These are phyloP conservation scores for Lathamus discolor DNA, from an alignment of 2,113 vertebrate genomes.

Conservation along the genomic window DNA sequence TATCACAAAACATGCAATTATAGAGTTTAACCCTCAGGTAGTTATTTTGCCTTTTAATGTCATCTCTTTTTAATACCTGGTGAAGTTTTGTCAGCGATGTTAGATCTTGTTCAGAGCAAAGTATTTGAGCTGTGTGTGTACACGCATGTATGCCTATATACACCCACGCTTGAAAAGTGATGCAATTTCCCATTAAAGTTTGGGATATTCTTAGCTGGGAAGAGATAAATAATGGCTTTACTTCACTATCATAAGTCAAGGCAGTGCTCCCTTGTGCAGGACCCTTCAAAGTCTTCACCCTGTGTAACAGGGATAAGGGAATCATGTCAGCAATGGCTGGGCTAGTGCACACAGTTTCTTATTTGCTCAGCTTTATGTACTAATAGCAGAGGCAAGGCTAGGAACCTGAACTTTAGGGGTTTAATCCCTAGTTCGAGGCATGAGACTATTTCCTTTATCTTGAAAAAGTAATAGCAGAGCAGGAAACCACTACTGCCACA, in stretches of 20 bases:
- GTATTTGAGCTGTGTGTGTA: slow-evolving; percentile 30
- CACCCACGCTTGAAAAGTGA: slow-evolving; percentile 38
- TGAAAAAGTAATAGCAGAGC: neutral
- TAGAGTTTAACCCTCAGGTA: neutral
- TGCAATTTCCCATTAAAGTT: slow-evolving; percentile 31
- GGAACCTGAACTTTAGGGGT: neutral
- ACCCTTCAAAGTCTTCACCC: neutral
- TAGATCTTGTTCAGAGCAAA: slow-evolving; percentile 33
- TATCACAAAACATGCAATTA: neutral
- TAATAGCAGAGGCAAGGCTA: neutral
- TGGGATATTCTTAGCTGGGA: neutral
- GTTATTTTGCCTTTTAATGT: slow-evolving; percentile 1
- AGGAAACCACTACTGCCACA: neutral
- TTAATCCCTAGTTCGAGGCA: neutral
- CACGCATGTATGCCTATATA: neutral
- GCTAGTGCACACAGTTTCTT: neutral
- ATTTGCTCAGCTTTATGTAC: neutral
- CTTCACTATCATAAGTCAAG: neutral
- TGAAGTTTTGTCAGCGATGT: neutral
- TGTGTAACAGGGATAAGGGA: neutral
- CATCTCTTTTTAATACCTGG: neutral
- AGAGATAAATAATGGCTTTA: neutral
- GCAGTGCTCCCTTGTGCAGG: neutral
- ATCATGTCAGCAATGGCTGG: neutral
- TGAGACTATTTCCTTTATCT: neutral